A percentile compares a stretch with the other conserved stretches of the same genome.
Conservation (phyloP, 2,888 invertebrate species). For the Ctenicera cuprea region DNA sequence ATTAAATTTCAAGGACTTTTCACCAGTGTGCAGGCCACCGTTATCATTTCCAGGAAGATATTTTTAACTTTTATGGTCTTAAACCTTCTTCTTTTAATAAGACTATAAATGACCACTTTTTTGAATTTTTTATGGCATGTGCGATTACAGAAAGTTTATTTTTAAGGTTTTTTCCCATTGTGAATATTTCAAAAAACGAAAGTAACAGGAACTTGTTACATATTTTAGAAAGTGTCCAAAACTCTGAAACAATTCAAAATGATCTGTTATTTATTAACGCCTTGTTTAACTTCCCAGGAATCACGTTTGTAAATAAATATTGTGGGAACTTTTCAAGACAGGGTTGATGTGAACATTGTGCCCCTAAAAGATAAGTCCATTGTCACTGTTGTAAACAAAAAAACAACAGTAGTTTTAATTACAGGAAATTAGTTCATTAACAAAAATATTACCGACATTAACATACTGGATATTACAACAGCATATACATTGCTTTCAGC, state of each 20-base stretch:
- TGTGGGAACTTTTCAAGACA: background rate
- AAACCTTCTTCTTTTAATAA: too few relatives aligned
- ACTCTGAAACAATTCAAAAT: constrained; percentile 1
- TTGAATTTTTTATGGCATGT: too few relatives aligned
- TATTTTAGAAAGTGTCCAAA: constrained; percentile 19
- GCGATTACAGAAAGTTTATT: too few relatives aligned
- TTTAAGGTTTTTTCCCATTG: too few relatives aligned
- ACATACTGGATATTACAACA: too few relatives aligned
- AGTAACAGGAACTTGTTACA: background rate
- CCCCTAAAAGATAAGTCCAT: background rate
- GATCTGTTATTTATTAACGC: background rate
- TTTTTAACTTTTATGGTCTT: too few relatives aligned
- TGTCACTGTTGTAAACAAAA: background rate
- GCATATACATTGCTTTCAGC: too few relatives aligned
- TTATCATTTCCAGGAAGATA: too few relatives aligned
- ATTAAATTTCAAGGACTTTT: too few relatives aligned
- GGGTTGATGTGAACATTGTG: constrained; percentile 8
- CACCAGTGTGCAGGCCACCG: too few relatives aligned
- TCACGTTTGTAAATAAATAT: constrained; percentile 10
- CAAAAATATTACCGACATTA: constrained; percentile 1
- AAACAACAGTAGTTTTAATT: background rate
- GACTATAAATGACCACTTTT: too few relatives aligned
- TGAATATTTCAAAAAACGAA: background rate
- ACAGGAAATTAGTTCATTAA: background rate
- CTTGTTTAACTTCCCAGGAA: background rate